phyloP scores from a whole-genome alignment of 2,888 invertebrate genomes.

The Alsophila aescularia region DNA sequence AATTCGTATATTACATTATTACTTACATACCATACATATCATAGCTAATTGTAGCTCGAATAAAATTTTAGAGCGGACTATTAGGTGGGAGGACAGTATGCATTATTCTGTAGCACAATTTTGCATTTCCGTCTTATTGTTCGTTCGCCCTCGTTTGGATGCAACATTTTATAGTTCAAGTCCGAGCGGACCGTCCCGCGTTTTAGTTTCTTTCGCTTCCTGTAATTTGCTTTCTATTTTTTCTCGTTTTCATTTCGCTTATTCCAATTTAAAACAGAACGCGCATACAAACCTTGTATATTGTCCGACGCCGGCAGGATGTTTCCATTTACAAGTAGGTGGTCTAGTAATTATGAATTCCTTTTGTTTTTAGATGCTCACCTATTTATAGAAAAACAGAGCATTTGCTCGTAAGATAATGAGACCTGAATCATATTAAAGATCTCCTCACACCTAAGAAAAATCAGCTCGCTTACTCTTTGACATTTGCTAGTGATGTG shows the following conservation, averaged over 20 bases:
- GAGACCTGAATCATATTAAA: too few species aligned
- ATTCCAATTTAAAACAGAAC: constrained; percentile 68
- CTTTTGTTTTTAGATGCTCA: background rate
- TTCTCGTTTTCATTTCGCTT: constrained; percentile 61
- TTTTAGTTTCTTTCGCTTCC: constrained; percentile 71
- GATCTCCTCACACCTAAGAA: too few species aligned
- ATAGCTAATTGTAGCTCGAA: constrained; percentile 45
- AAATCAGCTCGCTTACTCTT: too few species aligned
- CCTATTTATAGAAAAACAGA: background rate
- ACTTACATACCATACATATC: constrained; percentile 35
- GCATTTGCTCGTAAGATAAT: background rate
- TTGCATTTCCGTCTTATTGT: constrained; percentile 78
- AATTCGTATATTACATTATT: constrained; percentile 21
- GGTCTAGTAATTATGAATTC: too few species aligned
- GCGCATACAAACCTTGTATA: constrained; percentile 55
- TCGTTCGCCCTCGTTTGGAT: too few species aligned
- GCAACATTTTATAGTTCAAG: constrained; percentile 76
- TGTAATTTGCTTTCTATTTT: constrained; percentile 71
- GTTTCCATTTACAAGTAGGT: too few species aligned
- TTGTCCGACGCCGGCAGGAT: too few species aligned
- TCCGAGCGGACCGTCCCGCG: constrained; percentile 59
- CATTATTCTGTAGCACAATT: constrained; percentile 61
- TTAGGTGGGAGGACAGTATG: constrained; percentile 58
- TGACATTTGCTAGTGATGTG: too few species aligned
- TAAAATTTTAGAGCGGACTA: constrained; percentile 52